These are phyloP conservation scores for Thamnophis elegans DNA, from an alignment of 2,797 vertebrate species.

Conservation along the genomic window DNA sequence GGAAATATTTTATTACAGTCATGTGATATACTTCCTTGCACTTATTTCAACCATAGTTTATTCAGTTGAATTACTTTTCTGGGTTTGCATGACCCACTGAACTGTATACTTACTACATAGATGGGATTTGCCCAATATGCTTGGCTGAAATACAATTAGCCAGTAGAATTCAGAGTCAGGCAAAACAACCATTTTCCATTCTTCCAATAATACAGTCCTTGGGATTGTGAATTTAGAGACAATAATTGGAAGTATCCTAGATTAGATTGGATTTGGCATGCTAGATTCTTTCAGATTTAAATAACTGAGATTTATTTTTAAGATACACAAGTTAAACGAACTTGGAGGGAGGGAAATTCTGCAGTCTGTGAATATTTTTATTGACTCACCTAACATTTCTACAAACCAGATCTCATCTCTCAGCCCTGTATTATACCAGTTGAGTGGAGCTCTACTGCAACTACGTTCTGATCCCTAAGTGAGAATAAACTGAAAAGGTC, in stretches of 20 bases:
- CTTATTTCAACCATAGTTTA: neutral
- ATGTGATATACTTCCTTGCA: neutral
- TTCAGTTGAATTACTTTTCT: neutral
- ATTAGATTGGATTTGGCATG: neutral
- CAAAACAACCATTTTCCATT: neutral
- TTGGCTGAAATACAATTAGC: neutral
- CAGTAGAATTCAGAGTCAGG: neutral
- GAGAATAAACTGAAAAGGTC: slow-evolving; percentile 26
- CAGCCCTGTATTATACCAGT: neutral
- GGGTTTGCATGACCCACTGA: neutral
- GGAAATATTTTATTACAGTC: neutral
- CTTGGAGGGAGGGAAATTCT: neutral
- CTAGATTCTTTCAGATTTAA: neutral
- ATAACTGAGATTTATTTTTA: neutral
- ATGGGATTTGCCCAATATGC: neutral
- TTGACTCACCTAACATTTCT: neutral
- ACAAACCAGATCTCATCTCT: neutral
- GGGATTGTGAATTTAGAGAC: neutral
- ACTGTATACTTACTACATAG: neutral
- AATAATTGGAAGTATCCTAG: neutral
- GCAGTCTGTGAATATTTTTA: neutral
- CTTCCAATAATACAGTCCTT: neutral
- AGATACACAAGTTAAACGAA: neutral
- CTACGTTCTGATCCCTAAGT: slow-evolving; percentile 16
- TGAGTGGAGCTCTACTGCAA: neutral